These are phyloP conservation scores for Sebastes steindachneri DNA, from an alignment of 2,797 vertebrate genomes.

Conservation along the genomic window DNA sequence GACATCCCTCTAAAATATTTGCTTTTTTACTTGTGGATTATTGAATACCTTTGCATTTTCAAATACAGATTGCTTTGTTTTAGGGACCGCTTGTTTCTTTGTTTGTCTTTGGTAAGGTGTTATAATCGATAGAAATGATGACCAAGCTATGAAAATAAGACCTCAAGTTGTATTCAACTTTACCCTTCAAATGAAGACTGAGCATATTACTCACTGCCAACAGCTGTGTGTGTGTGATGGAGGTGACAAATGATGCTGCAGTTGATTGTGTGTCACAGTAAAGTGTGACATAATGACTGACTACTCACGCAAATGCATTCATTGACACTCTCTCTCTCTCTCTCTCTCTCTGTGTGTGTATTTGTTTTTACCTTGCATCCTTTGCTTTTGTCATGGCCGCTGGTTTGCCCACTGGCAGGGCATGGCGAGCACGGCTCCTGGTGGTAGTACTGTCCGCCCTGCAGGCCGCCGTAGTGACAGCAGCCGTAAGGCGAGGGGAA, in stretches of 20 bases:
- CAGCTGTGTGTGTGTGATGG: not conserved
- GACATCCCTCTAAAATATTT: not conserved
- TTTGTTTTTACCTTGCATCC: constrained; percentile 79
- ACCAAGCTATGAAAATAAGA: not conserved
- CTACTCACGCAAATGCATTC: not conserved
- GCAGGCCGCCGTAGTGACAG: constrained; percentile 75
- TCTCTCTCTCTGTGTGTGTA: too few species aligned
- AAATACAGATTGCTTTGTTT: not conserved
- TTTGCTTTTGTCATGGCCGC: constrained; percentile 75
- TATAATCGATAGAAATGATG: not conserved
- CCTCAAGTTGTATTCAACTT: not conserved
- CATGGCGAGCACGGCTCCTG: constrained; percentile 71
- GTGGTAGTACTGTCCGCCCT: constrained; percentile 72
- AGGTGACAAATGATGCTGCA: constrained; percentile 1
- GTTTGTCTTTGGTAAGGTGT: not conserved
- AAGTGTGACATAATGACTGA: not conserved
- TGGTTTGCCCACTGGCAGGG: constrained; percentile 37
- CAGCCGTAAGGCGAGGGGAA: constrained; percentile 80
- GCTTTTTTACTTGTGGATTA: not conserved
- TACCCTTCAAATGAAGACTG: not conserved
- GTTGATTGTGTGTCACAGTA: not conserved
- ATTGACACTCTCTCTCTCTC: not conserved
- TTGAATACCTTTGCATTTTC: not conserved
- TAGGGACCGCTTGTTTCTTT: not conserved
- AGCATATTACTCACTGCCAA: not conserved